phyloP scores from a whole-genome alignment of 2,888 invertebrate genomes.

The Drosophila nr. medialis region DNA sequence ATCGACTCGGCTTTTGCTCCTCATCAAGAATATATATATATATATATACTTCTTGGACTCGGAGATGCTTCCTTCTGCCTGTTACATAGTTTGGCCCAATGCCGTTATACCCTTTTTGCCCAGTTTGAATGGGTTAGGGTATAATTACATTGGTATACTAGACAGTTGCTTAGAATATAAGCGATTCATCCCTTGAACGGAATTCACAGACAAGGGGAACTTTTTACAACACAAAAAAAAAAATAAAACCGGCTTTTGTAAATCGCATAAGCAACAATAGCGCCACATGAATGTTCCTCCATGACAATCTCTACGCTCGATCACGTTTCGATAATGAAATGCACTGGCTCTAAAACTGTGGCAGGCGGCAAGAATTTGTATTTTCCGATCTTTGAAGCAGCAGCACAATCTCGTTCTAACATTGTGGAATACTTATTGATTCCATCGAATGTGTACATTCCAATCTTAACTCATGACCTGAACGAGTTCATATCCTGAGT shows the following conservation, averaged over 20 bases:
- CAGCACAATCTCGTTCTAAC: background rate
- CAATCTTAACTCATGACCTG: background rate
- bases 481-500: background rate
- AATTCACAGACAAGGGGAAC: background rate
- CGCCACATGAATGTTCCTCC: background rate
- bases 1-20: background rate
- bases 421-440: background rate
- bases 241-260: background rate
- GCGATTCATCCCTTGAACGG: constrained; percentile 1
- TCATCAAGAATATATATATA: background rate
- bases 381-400: background rate
- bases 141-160: background rate
- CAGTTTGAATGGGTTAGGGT: background rate
- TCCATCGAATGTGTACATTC: background rate
- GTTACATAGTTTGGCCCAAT: background rate
- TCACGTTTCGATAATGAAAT: background rate
- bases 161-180: background rate
- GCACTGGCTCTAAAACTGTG: background rate
- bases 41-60: background rate
- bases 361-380: background rate
- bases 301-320: background rate
- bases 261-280: background rate
- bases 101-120: background rate
- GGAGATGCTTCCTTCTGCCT: background rate
- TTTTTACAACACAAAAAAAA: background rate